Conservation (phyloP, 2,888 invertebrate species). For the Koerneria pararmatus region DNA sequence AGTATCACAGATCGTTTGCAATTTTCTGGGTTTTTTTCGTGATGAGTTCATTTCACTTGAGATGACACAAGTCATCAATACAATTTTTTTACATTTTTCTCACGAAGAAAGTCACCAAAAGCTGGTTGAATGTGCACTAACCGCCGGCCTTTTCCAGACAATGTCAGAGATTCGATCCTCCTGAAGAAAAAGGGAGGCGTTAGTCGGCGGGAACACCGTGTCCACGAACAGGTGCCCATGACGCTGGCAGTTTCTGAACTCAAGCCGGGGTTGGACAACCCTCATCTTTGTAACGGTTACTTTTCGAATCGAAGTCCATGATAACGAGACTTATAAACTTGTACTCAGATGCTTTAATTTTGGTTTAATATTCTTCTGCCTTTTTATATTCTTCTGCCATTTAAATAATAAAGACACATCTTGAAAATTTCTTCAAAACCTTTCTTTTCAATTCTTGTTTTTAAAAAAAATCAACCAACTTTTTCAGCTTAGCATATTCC, state of each 20-base stretch:
- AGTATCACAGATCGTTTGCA: conserved; percentile 10
- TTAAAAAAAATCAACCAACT: conserved; percentile 5
- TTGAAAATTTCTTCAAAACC: too few relatives aligned
- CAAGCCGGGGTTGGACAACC: too few relatives aligned
- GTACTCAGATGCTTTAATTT: too few relatives aligned
- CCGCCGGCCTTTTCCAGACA: conserved; percentile 63
- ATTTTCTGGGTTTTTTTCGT: not conserved
- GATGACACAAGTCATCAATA: not conserved
- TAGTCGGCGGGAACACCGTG: conserved; percentile 62
- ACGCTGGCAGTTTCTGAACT: conserved; percentile 33
- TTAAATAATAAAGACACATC: too few relatives aligned
- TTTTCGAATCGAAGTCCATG: too few relatives aligned
- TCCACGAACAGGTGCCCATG: conserved; percentile 61
- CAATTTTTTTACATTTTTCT: too few relatives aligned
- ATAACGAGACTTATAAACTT: too few relatives aligned
- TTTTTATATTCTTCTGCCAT: too few relatives aligned
- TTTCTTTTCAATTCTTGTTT: too few relatives aligned
- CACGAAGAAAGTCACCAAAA: too few relatives aligned
- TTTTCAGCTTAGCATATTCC: conserved; percentile 34
- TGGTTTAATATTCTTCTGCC: too few relatives aligned
- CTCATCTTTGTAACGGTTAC: too few relatives aligned
- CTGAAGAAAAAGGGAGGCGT: conserved; percentile 61
- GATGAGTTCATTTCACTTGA: not conserved
- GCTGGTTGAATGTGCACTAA: conserved; percentile 40
- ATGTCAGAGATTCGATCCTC: conserved; percentile 58